Evolutionary conservation across 2,113 vertebrate species (phyloP), one percentile per base, ranked within the genome.

Genomic region (Labeo catla): DNA sequence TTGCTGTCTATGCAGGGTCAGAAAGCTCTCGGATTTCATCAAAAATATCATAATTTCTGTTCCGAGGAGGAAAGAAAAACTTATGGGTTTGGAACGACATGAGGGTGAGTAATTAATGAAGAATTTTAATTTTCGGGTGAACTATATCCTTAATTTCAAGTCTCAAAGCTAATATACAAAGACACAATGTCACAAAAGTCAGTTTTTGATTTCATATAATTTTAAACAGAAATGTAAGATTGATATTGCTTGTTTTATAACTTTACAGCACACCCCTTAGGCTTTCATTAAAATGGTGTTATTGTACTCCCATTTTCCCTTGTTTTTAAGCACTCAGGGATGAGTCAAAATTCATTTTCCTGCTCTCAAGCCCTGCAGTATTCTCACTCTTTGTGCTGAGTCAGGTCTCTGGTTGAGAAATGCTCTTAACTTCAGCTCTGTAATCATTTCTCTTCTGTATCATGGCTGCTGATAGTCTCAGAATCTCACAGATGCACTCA

Each of bases 361-460:
- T 76, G 73, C 39, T 45, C 74, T 68, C 73, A 50, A 57, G 23
- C 57, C 43, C 61, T 43, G 73, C 28, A 68, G 57, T 65, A 47
- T 39, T 65, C 79, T 65, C 59, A 49, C 16, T 76, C 16, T 34
- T 15, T 6, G 43, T 79, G 61, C 63, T 70, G 76, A 85, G 63
- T 85, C 34, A 49, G 84, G 34, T 54, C 50, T 59, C 11, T 59
- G 11, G 13, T 59, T n/a, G 49, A 19, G 50, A 68, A 43, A 45
- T 10, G 8, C 34, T 61, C 16, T 76, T 49, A 65, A 65, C 54
- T 63, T 59, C 73, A 59, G 76, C 76, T 43, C 76, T 79, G 15
- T 78, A 79, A 59, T 81, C 12, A 81, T 81, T 65, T 47, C n/a
- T 63, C 54, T 47, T 81, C 43, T 81, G 21, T 81, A 28, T 81